Percentiles rank a stretch among this genome's conserved stretches.
Evolutionary conservation across 2,113 vertebrate species (phyloP).

Genomic region (Numenius arquata): DNA sequence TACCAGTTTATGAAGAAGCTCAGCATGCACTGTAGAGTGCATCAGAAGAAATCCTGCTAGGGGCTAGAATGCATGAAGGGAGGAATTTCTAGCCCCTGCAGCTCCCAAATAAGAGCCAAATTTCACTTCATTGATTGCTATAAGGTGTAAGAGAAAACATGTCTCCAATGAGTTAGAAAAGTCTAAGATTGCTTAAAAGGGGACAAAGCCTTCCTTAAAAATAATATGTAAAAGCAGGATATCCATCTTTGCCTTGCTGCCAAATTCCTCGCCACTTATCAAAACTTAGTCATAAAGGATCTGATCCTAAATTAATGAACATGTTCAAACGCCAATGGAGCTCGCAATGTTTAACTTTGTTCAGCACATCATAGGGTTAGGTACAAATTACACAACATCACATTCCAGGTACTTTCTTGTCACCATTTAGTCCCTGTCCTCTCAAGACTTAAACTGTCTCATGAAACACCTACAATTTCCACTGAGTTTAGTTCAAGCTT

Average conservation of each 20-base stretch:
- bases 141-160: not conserved
- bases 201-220: not conserved
- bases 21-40: not conserved
- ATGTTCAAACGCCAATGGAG: not conserved
- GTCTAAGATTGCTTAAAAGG: not conserved
- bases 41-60: not conserved
- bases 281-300: not conserved
- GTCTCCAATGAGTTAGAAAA: not conserved
- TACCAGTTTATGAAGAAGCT: not conserved
- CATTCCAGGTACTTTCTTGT: not conserved
- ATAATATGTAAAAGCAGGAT: not conserved
- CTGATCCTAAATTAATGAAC: not conserved
- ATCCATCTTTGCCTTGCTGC: not conserved
- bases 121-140: not conserved
- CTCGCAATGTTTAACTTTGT: not conserved
- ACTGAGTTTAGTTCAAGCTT: not conserved
- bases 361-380: not conserved
- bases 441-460: not conserved
- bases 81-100: not conserved
- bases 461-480: not conserved
- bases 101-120: not conserved
- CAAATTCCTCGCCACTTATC: not conserved
- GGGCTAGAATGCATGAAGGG: not conserved
- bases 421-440: not conserved
- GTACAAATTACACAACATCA: not conserved